Conservation (phyloP, 1,140 invertebrate species). For the Lucilia cuprina region DNA sequence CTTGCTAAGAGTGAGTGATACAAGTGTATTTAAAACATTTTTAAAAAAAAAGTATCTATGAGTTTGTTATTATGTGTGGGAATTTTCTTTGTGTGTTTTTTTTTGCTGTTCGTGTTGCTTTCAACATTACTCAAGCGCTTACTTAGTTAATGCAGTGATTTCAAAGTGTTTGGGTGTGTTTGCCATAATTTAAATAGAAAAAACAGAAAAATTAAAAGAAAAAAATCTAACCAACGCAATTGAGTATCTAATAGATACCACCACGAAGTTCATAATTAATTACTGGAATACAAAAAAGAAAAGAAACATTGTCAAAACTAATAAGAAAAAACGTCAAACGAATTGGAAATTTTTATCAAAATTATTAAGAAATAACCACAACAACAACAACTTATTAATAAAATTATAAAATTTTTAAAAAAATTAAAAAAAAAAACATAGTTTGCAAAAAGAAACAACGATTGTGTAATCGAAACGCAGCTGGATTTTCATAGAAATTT, state of each 20-base stretch:
- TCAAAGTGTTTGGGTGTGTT: constrained; percentile 59
- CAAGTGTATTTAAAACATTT: not conserved
- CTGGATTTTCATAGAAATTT: not conserved
- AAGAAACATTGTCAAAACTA: too few species aligned
- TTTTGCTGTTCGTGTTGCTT: too few species aligned
- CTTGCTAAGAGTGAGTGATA: not conserved
- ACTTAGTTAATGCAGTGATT: constrained; percentile 39
- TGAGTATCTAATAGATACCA: constrained; percentile 5
- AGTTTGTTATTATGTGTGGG: constrained; percentile 1
- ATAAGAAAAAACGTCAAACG: not conserved
- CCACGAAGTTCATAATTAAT: not conserved
- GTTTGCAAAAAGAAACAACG: not conserved
- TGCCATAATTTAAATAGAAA: not conserved
- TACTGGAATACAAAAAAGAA: not conserved
- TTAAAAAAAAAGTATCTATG: not conserved
- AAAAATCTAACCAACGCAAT: not conserved
- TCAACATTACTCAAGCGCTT: not conserved
- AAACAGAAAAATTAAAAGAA: not conserved
- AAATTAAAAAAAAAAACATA: constrained; percentile 2
- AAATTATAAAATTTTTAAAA: not conserved
- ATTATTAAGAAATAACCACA: not conserved
- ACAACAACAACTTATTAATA: not conserved
- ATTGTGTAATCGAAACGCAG: not conserved
- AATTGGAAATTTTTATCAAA: not conserved
- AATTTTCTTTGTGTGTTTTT: not conserved